Evolutionary conservation across 2,797 vertebrate species (phyloP).

Genomic region (Phoeniculus purpureus): DNA sequence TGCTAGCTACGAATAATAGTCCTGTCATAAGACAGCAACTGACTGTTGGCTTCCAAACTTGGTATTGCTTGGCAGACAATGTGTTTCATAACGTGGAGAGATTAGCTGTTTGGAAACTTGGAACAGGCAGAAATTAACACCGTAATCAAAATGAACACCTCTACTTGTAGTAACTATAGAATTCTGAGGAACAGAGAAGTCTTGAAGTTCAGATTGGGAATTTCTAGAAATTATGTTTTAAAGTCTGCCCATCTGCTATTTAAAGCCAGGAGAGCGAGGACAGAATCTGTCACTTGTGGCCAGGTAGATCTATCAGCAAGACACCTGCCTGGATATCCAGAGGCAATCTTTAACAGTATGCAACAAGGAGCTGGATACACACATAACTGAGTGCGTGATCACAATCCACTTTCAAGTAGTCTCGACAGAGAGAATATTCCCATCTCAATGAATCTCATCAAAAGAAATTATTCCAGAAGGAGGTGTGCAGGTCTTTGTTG

Average conservation of each 20-base stretch:
- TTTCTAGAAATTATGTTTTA: not conserved
- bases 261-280: not conserved
- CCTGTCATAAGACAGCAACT: not conserved
- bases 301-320: not conserved
- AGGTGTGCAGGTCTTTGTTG: not conserved
- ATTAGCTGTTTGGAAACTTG: not conserved
- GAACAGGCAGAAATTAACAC: not conserved
- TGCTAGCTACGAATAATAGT: slow-evolving; percentile 38
- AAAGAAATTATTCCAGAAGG: not conserved
- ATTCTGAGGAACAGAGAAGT: not conserved
- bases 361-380: not conserved
- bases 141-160: not conserved
- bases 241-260: not conserved
- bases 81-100: not conserved
- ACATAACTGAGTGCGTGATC: not conserved
- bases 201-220: not conserved
- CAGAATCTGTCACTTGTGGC: not conserved
- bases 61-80: not conserved
- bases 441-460: not conserved
- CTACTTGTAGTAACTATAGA: not conserved
- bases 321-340: not conserved
- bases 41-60: not conserved
- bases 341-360: not conserved
- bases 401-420: not conserved
- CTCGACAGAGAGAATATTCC: not conserved